Percentiles rank a stretch among this genome's conserved stretches.
phyloP scores from a whole-genome alignment of 2,888 invertebrate species.

The Oegoconia quadripuncta region DNA sequence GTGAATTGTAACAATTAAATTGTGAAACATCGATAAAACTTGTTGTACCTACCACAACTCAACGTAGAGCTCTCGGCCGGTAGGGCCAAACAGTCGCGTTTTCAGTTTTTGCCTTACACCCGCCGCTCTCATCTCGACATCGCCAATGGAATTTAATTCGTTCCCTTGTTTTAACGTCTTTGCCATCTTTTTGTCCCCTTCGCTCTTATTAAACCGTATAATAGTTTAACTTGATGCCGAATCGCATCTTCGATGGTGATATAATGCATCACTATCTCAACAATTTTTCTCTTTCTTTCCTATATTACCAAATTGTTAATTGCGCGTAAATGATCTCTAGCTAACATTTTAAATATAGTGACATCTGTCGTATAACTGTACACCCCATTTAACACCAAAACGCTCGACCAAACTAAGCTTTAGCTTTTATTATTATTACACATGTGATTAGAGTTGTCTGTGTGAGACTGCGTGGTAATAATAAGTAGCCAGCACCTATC shows the following conservation, averaged over 20 bases:
- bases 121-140: constrained; percentile 53
- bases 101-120: constrained; percentile 58
- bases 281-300: no score
- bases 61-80: constrained; percentile 36
- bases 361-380: constrained; percentile 37
- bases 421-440: constrained; percentile 42
- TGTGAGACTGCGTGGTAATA: constrained; percentile 46
- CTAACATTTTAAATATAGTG: constrained; percentile 19
- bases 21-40: no score
- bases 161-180: constrained; percentile 54
- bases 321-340: constrained; percentile 1
- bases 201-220: constrained; percentile 49
- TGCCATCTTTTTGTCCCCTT: constrained; percentile 43
- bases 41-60: no score
- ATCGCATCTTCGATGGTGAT: constrained; percentile 19
- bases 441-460: constrained; percentile 48
- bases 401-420: constrained; percentile 28
- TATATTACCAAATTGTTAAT: no score
- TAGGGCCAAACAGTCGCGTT: constrained; percentile 55
- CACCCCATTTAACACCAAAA: constrained; percentile 39
- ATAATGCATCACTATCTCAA: no score
- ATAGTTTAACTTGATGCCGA: constrained; percentile 42
- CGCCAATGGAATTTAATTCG: constrained; percentile 63
- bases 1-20: no score
- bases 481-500: constrained; percentile 56